These are phyloP conservation scores for Pandemis corylana DNA, from an alignment of 2,888 invertebrate genomes.

Conservation along the genomic window DNA sequence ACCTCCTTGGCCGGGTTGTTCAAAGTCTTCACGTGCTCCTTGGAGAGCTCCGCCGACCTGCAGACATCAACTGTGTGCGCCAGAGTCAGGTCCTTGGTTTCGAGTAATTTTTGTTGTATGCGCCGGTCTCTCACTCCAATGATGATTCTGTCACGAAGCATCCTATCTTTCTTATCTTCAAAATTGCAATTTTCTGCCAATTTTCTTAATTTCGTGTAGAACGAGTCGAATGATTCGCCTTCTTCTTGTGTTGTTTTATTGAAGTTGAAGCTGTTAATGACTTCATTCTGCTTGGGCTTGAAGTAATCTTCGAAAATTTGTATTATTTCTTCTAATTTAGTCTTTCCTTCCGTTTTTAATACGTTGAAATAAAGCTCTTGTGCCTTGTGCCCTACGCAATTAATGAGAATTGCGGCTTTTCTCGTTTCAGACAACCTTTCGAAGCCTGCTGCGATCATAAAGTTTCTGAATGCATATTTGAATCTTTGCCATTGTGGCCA, in stretches of 20 bases:
- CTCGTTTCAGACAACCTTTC: neutral
- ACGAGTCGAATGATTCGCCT: slow-evolving; percentile 1
- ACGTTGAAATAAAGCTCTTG: neutral
- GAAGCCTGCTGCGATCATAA: neutral
- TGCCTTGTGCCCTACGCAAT: neutral
- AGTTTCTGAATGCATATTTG: neutral
- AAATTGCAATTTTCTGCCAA: slow-evolving; percentile 27
- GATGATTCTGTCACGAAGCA: slow-evolving; percentile 31
- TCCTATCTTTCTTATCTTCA: slow-evolving; percentile 21
- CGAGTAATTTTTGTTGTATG: slow-evolving; percentile 17
- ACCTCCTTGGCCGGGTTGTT: slow-evolving; percentile 9
- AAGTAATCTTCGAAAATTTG: neutral
- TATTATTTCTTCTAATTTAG: neutral
- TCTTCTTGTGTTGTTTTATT: slow-evolving; percentile 20
- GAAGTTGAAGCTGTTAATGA: slow-evolving; percentile 17
- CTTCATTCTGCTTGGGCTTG: slow-evolving; percentile 19
- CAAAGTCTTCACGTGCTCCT: neutral
- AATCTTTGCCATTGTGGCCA: no score
- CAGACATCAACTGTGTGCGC: slow-evolving; percentile 16
- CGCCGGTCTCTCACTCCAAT: slow-evolving; percentile 14
- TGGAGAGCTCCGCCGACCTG: slow-evolving; percentile 25
- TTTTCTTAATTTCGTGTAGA: slow-evolving; percentile 15
- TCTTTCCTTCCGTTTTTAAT: neutral
- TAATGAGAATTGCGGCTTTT: neutral
- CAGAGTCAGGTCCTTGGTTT: slow-evolving; percentile 14